Evolutionary conservation across 2,888 invertebrate genomes (phyloP).

Genomic region (Eupithecia insigniata): DNA sequence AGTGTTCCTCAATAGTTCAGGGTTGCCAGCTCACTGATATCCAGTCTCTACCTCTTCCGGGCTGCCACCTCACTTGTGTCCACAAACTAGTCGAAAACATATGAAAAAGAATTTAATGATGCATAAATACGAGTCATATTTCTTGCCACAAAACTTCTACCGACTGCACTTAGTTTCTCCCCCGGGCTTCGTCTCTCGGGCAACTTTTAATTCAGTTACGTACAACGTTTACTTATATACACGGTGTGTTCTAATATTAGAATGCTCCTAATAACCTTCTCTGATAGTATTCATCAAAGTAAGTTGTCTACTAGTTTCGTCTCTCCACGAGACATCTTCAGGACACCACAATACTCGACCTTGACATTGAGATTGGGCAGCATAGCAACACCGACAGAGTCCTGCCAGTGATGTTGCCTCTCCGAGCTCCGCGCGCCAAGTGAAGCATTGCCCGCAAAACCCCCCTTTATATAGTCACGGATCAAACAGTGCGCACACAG

Average conservation of each 20-base stretch:
- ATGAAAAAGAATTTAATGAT: neutral
- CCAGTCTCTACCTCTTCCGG: neutral
- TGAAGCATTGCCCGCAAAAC: no score
- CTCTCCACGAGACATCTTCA: no score
- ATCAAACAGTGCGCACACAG: no score
- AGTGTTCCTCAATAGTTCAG: neutral
- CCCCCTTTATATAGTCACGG: no score
- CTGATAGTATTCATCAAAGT: no score
- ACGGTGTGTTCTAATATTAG: neutral
- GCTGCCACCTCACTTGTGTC: neutral
- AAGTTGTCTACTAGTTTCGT: no score
- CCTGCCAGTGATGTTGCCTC: no score
- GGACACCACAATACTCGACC: no score
- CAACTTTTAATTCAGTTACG: conserved; percentile 58
- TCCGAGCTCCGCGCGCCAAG: no score
- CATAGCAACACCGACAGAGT: no score
- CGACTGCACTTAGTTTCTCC: conserved; percentile 26
- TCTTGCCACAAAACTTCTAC: conserved; percentile 17
- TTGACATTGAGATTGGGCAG: no score
- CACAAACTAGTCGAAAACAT: neutral
- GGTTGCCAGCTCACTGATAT: neutral
- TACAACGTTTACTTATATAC: conserved; percentile 37
- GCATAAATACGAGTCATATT: conserved; percentile 17
- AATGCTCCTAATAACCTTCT: no score
- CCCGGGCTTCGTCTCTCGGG: conserved; percentile 37